Base-by-base conservation (phyloP, 2,797 vertebrate species). In the Holocentrus rufus region DNA sequence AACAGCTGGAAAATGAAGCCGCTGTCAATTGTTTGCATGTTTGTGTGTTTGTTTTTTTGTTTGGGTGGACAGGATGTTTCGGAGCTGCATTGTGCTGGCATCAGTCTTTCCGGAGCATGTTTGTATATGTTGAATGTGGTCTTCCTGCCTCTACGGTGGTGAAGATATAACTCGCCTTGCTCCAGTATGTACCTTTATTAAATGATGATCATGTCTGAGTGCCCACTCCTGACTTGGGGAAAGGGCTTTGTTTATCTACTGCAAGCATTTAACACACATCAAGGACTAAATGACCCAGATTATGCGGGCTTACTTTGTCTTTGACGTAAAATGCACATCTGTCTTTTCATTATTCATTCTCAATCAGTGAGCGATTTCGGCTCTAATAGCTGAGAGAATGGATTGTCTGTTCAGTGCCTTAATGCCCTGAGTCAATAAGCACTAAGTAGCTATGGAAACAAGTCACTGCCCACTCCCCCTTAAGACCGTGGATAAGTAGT, bases 391-490 rank as follows among this genome's bases (percentile, higher is more conserved):
- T 67, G 69, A 80, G 76, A 58, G 77, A 79, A 75, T 31, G 34
- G 63, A 83, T 68, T 52, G 60, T 64, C 76, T 67, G 46, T 72
- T 79, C 65, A 79, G 80, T 66, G 69, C 79, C 63, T 71, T 77
- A 65, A 70, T 77, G 56, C 50, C 59, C 65, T 31, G 54, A 36
- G 69, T 77, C 73, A 77, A 81, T 78, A 66, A 53, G 56, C 69
- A 79, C 76, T 82, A 74, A 85, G 82, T 74, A 80, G 72, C 78
- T 80, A 77, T 67, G 76, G 65, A 83, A 83, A 82, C 80, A 81
- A 83, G 64, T 73, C 34, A 66, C 59, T 18, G 44, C 67, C 65
- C 52, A 49, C 22, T 49, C 59, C 30, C 34, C n/a, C 65, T n/a
- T 14, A 55, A 86, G 62, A 65, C 67, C 36, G 27, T 27, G 46